Base-by-base conservation (phyloP, 2,888 invertebrate species). In the Pseudococcus longispinus region DNA sequence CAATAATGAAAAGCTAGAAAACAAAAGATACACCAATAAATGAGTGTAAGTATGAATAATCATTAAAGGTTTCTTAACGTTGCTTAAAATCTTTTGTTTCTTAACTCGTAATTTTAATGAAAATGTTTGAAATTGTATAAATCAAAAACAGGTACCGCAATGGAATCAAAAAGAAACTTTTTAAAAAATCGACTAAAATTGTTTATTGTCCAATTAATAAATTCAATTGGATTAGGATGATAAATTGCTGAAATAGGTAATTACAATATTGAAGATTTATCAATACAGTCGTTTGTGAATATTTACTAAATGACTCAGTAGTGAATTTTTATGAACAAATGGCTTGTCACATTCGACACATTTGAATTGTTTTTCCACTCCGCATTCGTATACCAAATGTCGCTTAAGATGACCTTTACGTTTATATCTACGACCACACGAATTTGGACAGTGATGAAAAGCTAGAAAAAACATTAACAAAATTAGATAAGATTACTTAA, bases 331-430 rank as follows among this genome's bases (percentile, higher is more conserved):
- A 77, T 87, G 88, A 65, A 65, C 87, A 23, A 88, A 88, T 20
- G 88, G 89, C 89, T 90, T 90, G 51, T 89, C 89, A 88, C 91
- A 91, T 88, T 90, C 90, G 0, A 90, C 90, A 88, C 91, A 91
- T 88, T 89, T 88, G 88, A 91, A 91, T 60, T 91, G 90, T 15
- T 91, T 91, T 13, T 90, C 91, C 89, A 91, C 91, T 5, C 91
- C 91, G 88, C 92, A 92, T 87, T 92, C 92, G 88, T 91, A 91
- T 26, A 90, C 90, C 29, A 88, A 89, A 90, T 95, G 95, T 89
- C 95, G 93, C 90, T 94, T 92, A 89, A 95, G 92, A 29, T 95
- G 94, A 89, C 94, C 94, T 91, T 94, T 94, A 91, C 94, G 94
- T 89, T 94, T 93, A 91, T 95, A 95, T 89, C 93, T 93, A 90